phyloP scores from a whole-genome alignment of 2,113 vertebrate genomes.

The Thymallus thymallus region DNA sequence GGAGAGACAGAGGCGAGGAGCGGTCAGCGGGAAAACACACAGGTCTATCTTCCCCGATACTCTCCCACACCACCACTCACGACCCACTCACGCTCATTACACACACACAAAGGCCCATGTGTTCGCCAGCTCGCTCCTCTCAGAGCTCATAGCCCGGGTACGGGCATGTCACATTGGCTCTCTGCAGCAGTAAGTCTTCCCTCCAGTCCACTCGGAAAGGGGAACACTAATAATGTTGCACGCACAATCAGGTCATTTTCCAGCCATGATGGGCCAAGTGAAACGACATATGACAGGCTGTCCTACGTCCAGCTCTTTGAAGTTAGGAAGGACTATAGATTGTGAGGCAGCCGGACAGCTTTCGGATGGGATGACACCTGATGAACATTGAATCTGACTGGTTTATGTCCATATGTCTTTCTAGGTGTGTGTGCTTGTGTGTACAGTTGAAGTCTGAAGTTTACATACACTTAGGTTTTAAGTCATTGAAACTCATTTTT shows the following conservation, averaged over 20 bases:
- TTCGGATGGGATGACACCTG: constrained; percentile 44
- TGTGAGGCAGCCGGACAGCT: not conserved
- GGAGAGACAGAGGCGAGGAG: not conserved
- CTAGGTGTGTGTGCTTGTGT: not conserved
- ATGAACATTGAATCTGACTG: constrained; percentile 39
- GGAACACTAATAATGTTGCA: not conserved
- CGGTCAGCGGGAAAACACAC: not conserved
- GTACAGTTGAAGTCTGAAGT: no score
- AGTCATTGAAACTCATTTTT: no score
- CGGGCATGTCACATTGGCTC: not conserved
- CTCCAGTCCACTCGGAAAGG: not conserved
- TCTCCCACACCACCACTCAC: not conserved
- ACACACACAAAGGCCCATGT: not conserved
- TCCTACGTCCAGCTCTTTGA: not conserved
- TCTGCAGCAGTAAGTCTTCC: not conserved
- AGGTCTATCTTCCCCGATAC: not conserved
- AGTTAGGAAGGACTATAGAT: not conserved
- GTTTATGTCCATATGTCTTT: not conserved
- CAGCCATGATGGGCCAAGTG: constrained; percentile 3
- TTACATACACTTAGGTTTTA: no score
- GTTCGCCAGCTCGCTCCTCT: not conserved
- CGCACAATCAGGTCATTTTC: constrained; percentile 12
- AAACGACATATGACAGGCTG: not conserved
- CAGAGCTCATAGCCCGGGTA: constrained; percentile 3
- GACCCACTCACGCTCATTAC: not conserved